Evolutionary conservation across 2,888 invertebrate genomes (phyloP).

Genomic region (Andrena bicolor): DNA sequence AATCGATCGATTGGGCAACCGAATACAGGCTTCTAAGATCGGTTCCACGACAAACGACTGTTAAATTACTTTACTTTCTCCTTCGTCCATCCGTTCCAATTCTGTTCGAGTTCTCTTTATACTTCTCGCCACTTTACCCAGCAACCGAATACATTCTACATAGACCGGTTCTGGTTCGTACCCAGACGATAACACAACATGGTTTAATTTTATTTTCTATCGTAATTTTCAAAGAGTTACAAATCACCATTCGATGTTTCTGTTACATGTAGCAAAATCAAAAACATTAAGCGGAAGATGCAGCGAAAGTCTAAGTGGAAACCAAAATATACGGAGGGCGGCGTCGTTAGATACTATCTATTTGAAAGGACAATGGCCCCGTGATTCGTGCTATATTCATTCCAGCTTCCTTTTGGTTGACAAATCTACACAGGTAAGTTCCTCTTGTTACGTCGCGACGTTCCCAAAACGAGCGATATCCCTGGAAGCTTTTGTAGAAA

Average conservation of each 20-base stretch:
- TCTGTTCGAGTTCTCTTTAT: constrained; percentile 21
- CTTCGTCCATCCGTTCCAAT: constrained; percentile 2
- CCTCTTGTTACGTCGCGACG: not conserved
- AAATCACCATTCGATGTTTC: constrained; percentile 35
- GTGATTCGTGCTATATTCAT: constrained; percentile 89
- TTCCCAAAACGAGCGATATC: too few species aligned
- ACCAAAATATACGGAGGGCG: constrained; percentile 90
- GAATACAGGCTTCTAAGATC: constrained; percentile 67
- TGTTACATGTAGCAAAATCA: constrained; percentile 85
- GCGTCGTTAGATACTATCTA: constrained; percentile 93
- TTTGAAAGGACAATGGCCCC: constrained; percentile 92
- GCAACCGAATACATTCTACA: constrained; percentile 69
- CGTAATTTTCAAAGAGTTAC: not conserved
- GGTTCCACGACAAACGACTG: constrained; percentile 56
- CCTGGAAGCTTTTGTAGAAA: too few species aligned
- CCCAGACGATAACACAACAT: not conserved
- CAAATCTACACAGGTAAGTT: constrained; percentile 91
- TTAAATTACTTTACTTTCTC: not conserved
- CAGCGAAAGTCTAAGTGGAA: constrained; percentile 87
- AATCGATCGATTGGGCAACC: constrained; percentile 52
- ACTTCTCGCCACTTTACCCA: constrained; percentile 50
- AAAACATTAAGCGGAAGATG: constrained; percentile 85
- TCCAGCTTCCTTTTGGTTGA: constrained; percentile 90
- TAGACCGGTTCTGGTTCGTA: constrained; percentile 70
- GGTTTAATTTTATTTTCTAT: not conserved